A percentile compares a stretch with the other conserved stretches of the same genome.
These are phyloP conservation scores for Meganola albula DNA, from an alignment of 2,888 invertebrate species.

Conservation along the genomic window DNA sequence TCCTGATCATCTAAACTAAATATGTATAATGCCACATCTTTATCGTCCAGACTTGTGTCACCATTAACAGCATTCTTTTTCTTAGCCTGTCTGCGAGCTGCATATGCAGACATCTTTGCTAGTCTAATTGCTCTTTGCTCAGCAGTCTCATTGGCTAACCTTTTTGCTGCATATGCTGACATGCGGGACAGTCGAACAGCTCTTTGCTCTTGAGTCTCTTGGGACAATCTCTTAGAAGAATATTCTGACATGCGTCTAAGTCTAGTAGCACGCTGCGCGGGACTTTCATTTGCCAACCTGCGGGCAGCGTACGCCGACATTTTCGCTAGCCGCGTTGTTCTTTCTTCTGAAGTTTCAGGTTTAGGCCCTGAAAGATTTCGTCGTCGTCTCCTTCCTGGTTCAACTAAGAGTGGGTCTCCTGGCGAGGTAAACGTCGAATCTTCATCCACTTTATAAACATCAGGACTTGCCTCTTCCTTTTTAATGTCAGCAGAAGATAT, in stretches of 20 bases:
- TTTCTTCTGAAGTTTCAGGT: constrained; percentile 50
- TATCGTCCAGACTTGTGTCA: too few species aligned
- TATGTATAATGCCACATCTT: too few species aligned
- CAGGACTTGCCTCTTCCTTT: constrained; percentile 30
- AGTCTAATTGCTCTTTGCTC: constrained; percentile 57
- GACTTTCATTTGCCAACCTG: constrained; percentile 60
- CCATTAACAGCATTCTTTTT: too few species aligned
- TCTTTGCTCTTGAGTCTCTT: constrained; percentile 59
- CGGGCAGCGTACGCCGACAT: constrained; percentile 71
- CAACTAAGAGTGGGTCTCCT: constrained; percentile 37
- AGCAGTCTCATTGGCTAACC: constrained; percentile 61
- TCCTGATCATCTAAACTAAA: too few species aligned
- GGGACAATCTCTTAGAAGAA: constrained; percentile 56
- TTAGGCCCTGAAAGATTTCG: constrained; percentile 36
- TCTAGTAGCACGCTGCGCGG: constrained; percentile 54
- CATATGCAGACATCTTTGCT: constrained; percentile 64
- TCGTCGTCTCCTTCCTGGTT: constrained; percentile 26
- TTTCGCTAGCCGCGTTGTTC: constrained; percentile 53
- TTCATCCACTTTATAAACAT: constrained; percentile 20
- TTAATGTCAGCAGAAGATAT: constrained; percentile 35
- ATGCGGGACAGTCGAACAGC: constrained; percentile 58
- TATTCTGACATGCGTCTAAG: constrained; percentile 68
- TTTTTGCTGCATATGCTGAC: constrained; percentile 66
- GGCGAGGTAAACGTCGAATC: constrained; percentile 30
- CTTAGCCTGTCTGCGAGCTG: constrained; percentile 56